These are phyloP conservation scores for Caenorhabditis doughertyi DNA, from an alignment of 2,888 invertebrate species.

Conservation along the genomic window DNA sequence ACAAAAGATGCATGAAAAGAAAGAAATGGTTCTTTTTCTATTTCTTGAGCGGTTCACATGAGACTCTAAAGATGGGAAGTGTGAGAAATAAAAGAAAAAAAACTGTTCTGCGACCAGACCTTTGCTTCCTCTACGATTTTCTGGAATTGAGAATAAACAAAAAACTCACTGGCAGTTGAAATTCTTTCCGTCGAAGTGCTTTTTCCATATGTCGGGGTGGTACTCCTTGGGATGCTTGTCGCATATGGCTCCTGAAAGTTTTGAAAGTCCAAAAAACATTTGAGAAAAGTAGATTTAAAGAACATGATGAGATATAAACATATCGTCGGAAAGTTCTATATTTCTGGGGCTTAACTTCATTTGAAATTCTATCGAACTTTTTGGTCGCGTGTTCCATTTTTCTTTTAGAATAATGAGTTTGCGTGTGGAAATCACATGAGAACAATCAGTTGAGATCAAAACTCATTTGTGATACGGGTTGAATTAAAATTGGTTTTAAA, in stretches of 20 bases:
- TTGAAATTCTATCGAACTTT: background rate
- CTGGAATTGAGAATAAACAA: constrained; percentile 29
- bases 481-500: too few species aligned
- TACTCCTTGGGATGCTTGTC: constrained; percentile 73
- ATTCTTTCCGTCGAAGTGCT: constrained; percentile 66
- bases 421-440: background rate
- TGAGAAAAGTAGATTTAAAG: constrained; percentile 12
- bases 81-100: constrained; percentile 20
- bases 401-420: background rate
- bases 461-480: too few species aligned
- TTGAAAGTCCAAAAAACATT: constrained; percentile 14
- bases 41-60: background rate
- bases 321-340: background rate
- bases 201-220: constrained; percentile 69
- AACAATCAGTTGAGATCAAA: background rate
- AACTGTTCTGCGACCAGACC: constrained; percentile 8
- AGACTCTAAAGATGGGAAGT: background rate
- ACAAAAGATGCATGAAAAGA: constrained; percentile 44
- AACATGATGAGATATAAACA: constrained; percentile 7
- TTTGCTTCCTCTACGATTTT: background rate
- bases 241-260: constrained; percentile 71
- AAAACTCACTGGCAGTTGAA: constrained; percentile 65
- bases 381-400: background rate
- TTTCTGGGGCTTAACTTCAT: background rate
- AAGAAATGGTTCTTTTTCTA: constrained; percentile 24